A percentile compares a stretch with the other conserved stretches of the same genome.
Conservation (phyloP, 2,113 vertebrate species). For the Aviceda subcristata region DNA sequence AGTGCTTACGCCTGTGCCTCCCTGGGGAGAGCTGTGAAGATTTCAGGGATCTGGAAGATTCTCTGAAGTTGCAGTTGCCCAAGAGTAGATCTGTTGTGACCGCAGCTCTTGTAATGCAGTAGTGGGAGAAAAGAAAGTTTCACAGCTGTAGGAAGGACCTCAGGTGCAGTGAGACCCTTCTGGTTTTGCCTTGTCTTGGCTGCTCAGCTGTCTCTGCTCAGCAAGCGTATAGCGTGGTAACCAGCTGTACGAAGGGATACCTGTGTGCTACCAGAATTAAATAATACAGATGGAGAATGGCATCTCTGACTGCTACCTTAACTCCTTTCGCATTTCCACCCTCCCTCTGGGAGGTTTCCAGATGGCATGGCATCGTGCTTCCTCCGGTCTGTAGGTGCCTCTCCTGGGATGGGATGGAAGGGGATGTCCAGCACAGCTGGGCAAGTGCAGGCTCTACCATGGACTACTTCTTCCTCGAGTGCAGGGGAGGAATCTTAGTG, state of each 20-base stretch:
- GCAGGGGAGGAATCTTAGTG: neutral
- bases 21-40: neutral
- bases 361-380: fast-evolving
- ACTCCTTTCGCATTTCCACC: neutral
- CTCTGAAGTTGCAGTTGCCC: neutral
- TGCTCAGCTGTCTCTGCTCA: neutral
- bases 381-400: neutral
- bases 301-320: neutral
- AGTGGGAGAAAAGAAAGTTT: neutral
- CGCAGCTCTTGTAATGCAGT: too few species aligned
- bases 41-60: neutral
- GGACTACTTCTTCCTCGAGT: neutral
- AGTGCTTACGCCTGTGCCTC: neutral
- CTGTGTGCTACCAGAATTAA: fast-evolving
- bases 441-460: fast-evolving
- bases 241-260: neutral
- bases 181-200: neutral
- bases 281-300: fast-evolving
- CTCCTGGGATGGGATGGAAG: neutral
- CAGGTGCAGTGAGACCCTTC: too few species aligned
- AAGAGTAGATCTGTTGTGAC: neutral
- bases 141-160: fast-evolving
- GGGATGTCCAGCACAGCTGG: fast-evolving
- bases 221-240: fast-evolving
- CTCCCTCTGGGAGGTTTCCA: neutral